Conservation (phyloP, 2,888 invertebrate species). For the Tetragonula carbonaria region DNA sequence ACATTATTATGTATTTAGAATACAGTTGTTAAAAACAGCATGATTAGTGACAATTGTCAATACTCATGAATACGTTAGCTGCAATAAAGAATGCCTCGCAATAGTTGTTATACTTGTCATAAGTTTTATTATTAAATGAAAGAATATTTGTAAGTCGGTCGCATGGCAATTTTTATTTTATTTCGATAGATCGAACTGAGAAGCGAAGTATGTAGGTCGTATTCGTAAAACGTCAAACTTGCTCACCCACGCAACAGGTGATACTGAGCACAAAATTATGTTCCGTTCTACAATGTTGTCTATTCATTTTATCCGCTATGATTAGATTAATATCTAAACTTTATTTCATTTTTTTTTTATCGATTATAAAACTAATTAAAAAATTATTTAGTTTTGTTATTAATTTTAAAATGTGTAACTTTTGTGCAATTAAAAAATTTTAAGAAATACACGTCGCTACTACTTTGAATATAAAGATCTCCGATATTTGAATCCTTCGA, state of each 20-base stretch:
- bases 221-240: constrained; percentile 52
- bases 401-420: no score
- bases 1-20: background rate
- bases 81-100: background rate
- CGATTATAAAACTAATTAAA: background rate
- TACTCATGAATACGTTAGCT: background rate
- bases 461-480: no score
- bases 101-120: constrained; percentile 15
- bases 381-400: no score
- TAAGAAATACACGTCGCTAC: no score
- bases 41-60: background rate
- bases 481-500: background rate
- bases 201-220: constrained; percentile 56
- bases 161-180: background rate
- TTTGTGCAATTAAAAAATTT: no score
- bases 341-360: background rate
- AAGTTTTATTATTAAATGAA: background rate
- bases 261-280: constrained; percentile 38
- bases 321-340: background rate
- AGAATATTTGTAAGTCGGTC: background rate
- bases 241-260: constrained; percentile 69
- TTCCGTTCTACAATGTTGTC: background rate
- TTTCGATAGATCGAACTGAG: constrained; percentile 11
- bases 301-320: background rate
- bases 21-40: background rate